Percentiles rank a stretch among this genome's conserved stretches.
These are phyloP conservation scores for Urosaurus nigricauda DNA, from an alignment of 2,797 vertebrate genomes.

Conservation along the genomic window DNA sequence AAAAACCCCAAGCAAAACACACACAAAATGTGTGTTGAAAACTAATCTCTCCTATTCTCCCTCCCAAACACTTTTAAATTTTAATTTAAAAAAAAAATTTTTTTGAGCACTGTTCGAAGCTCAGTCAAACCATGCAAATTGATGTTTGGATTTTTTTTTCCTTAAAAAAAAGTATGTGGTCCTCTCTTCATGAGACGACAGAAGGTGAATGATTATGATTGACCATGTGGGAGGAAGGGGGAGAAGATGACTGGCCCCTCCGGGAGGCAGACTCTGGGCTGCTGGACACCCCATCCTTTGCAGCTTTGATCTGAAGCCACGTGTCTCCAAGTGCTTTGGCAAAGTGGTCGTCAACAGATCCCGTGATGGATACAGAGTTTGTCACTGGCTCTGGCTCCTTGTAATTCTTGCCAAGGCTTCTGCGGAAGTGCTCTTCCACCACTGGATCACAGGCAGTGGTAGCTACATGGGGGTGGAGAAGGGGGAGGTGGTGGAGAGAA, in stretches of 20 bases:
- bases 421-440: constrained; percentile 98
- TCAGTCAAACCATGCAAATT: constrained; percentile 84
- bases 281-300: constrained; percentile 85
- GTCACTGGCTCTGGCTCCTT: constrained; percentile 93
- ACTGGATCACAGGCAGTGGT: constrained; percentile 91
- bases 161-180: neutral
- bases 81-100: neutral
- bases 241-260: constrained; percentile 91
- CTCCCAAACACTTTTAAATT: constrained; percentile 62
- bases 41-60: constrained; percentile 64
- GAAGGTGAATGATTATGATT: constrained; percentile 97
- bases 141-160: constrained; percentile 43
- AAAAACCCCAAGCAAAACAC: constrained; percentile 78
- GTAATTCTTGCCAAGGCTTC: constrained; percentile 98
- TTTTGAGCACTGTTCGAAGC: constrained; percentile 84
- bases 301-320: constrained; percentile 97
- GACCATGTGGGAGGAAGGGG: constrained; percentile 92
- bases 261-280: constrained; percentile 87
- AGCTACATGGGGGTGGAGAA: constrained; percentile 69
- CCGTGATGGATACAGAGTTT: constrained; percentile 98
- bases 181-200: constrained; percentile 89
- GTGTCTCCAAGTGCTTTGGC: constrained; percentile 98
- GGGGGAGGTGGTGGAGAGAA: neutral
- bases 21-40: constrained; percentile 67
- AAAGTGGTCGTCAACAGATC: constrained; percentile 98